Percentiles rank a stretch among this genome's conserved stretches.
Evolutionary conservation across 2,113 vertebrate species (phyloP).

Genomic region (Notothenia rossii): DNA sequence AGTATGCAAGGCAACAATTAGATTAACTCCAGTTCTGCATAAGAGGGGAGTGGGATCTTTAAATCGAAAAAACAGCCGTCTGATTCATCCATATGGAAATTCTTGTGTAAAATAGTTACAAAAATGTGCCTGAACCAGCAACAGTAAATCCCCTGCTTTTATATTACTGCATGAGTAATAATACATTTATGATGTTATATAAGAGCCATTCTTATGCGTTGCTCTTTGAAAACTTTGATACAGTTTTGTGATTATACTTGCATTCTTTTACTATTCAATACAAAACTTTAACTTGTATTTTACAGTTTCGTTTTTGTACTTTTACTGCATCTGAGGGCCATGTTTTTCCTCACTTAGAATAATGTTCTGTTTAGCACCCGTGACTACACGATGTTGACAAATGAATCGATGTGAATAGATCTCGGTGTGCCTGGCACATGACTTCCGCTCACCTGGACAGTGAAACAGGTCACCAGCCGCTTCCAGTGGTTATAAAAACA

Average conservation of each 20-base stretch:
- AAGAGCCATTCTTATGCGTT: not conserved
- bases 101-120: not conserved
- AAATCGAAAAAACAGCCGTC: too few species aligned
- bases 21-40: not conserved
- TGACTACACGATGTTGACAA: not conserved
- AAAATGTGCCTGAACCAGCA: too few species aligned
- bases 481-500: constrained; percentile 20
- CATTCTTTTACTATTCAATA: not conserved
- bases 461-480: constrained; percentile 38
- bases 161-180: not conserved
- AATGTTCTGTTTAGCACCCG: too few species aligned
- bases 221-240: not conserved
- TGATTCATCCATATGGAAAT: not conserved
- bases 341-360: not conserved
- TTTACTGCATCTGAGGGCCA: not conserved
- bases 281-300: not conserved
- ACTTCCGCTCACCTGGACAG: constrained; percentile 38
- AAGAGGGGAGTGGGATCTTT: not conserved
- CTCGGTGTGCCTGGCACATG: not conserved
- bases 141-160: not conserved
- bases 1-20: too few species aligned
- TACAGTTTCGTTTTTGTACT: not conserved
- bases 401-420: not conserved
- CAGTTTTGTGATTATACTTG: not conserved
- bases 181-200: too few species aligned